phyloP scores from a whole-genome alignment of 2,113 vertebrate genomes.

The Jacana jacana region DNA sequence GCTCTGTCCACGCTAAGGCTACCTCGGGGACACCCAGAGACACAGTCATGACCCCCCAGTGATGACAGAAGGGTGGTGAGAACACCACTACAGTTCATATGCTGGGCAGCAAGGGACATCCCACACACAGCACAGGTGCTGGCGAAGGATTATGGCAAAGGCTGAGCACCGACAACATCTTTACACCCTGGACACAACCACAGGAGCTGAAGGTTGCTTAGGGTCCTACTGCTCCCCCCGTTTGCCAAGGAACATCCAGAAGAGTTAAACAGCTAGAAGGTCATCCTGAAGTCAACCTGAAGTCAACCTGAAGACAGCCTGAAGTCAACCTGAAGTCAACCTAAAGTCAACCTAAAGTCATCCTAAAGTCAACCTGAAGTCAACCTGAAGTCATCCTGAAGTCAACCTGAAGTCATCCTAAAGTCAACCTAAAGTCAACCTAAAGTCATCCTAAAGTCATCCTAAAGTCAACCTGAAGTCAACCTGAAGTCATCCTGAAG shows the following conservation, averaged over 20 bases:
- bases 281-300: too few relatives aligned
- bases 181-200: not conserved
- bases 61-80: accelerated
- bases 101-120: not conserved
- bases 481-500: too few relatives aligned
- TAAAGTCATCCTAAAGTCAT: too few relatives aligned
- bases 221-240: not conserved
- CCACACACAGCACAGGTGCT: not conserved
- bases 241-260: not conserved
- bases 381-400: too few relatives aligned
- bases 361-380: too few relatives aligned
- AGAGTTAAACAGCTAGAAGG: not conserved
- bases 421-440: too few relatives aligned
- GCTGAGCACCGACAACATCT: not conserved
- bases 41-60: not conserved
- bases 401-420: too few relatives aligned
- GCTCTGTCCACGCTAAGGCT: not conserved
- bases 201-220: not conserved
- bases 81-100: accelerated
- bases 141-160: not conserved
- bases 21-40: not conserved
- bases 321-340: not conserved
- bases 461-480: too few relatives aligned
- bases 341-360: too few relatives aligned
- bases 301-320: too few relatives aligned